phyloP scores from a whole-genome alignment of 2,113 vertebrate species.

The Clarias batrachus region DNA sequence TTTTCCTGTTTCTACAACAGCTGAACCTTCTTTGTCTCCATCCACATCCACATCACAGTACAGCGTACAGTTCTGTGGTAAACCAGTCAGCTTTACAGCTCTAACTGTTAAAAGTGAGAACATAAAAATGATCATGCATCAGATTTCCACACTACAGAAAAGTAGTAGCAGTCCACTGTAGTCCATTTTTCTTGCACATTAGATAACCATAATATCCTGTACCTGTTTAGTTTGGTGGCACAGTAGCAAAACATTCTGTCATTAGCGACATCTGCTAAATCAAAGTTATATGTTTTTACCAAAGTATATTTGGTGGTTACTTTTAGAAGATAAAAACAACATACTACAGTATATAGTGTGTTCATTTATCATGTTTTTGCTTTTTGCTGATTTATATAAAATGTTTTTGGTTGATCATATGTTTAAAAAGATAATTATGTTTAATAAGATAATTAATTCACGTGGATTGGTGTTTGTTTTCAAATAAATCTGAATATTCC shows the following conservation, averaged over 20 bases:
- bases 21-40: not conserved
- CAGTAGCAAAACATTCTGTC: not conserved
- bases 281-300: not conserved
- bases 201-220: not conserved
- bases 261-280: not conserved
- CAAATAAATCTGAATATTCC: not conserved
- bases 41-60: conserved; percentile 24
- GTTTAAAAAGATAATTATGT: not conserved
- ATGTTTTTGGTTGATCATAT: not conserved
- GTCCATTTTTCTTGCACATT: not conserved
- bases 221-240: not conserved
- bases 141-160: not conserved
- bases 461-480: not conserved
- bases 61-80: conserved; percentile 37
- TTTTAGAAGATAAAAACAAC: not conserved
- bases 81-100: not conserved
- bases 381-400: not conserved
- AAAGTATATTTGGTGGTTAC: not conserved
- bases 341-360: not conserved
- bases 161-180: not conserved
- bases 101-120: not conserved
- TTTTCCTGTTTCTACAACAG: conserved; percentile 9
- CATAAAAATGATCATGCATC: not conserved
- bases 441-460: not conserved
- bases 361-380: not conserved